phyloP scores from a whole-genome alignment of 2,113 vertebrate species.

The Cheirogaleus medius region DNA sequence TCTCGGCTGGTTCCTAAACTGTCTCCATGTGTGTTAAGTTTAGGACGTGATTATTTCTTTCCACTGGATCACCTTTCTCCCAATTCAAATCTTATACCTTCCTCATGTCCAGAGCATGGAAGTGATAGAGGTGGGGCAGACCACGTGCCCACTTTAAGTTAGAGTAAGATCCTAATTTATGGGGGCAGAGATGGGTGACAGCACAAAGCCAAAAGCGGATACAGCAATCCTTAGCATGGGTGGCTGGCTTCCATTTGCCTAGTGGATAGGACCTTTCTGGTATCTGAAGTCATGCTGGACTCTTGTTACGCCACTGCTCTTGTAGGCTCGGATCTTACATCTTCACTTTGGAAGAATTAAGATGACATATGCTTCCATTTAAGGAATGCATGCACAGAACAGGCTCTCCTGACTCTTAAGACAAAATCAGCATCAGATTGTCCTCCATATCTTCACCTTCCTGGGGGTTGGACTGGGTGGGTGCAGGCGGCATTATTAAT shows the following conservation, averaged over 20 bases:
- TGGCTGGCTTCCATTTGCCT: background rate
- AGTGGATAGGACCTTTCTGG: background rate
- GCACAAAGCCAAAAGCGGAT: background rate
- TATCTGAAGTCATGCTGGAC: background rate
- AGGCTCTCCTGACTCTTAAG: background rate
- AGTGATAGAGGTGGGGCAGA: background rate
- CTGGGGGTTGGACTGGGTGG: background rate
- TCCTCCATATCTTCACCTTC: background rate
- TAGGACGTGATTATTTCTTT: background rate
- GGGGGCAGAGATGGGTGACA: background rate
- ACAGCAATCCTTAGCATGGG: background rate
- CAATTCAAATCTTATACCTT: background rate
- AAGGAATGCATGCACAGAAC: background rate
- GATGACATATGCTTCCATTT: background rate
- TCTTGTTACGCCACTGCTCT: background rate
- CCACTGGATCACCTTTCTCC: background rate
- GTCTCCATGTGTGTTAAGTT: background rate
- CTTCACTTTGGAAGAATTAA: constrained; percentile 3
- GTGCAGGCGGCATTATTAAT: background rate
- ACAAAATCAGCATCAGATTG: background rate
- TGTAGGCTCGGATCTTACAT: background rate
- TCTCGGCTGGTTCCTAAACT: background rate
- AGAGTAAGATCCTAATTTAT: background rate
- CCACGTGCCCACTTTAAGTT: background rate
- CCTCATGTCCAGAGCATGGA: background rate